phyloP scores from a whole-genome alignment of 2,888 invertebrate genomes.

The Acanthosepion pharaonis region DNA sequence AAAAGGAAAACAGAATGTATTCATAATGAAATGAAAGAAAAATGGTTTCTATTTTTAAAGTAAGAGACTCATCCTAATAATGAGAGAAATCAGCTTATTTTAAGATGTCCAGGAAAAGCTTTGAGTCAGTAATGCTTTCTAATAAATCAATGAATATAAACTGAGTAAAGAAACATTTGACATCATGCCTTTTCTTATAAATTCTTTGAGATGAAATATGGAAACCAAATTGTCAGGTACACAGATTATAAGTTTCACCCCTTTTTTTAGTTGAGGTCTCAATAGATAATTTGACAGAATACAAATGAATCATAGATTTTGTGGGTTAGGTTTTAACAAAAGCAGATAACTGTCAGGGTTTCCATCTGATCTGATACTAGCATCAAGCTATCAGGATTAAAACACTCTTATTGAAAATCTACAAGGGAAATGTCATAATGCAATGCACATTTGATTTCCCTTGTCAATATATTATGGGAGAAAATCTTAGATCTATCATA shows the following conservation, averaged over 20 bases:
- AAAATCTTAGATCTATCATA: not conserved
- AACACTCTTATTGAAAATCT: not conserved
- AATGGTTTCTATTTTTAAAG: not conserved
- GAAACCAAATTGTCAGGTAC: not conserved
- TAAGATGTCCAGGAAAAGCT: not conserved
- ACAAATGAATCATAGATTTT: not conserved
- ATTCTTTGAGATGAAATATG: not conserved
- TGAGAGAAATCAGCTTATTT: not conserved
- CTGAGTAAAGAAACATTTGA: not conserved
- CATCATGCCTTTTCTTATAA: not conserved
- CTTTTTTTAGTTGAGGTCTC: not conserved
- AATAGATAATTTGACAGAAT: conserved; percentile 16
- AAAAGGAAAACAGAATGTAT: not conserved
- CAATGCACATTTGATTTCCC: not conserved
- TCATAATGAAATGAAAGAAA: not conserved
- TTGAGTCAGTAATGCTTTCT: not conserved
- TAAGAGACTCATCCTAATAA: not conserved
- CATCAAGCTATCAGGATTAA: not conserved
- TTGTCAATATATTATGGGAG: not conserved
- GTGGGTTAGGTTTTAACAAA: not conserved
- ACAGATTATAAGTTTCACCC: not conserved
- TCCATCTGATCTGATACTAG: not conserved
- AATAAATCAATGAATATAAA: not conserved
- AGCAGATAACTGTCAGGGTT: not conserved
- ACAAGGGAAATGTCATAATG: not conserved